phyloP scores from a whole-genome alignment of 2,797 vertebrate genomes.

The Myoxocephalus aenaeus region DNA sequence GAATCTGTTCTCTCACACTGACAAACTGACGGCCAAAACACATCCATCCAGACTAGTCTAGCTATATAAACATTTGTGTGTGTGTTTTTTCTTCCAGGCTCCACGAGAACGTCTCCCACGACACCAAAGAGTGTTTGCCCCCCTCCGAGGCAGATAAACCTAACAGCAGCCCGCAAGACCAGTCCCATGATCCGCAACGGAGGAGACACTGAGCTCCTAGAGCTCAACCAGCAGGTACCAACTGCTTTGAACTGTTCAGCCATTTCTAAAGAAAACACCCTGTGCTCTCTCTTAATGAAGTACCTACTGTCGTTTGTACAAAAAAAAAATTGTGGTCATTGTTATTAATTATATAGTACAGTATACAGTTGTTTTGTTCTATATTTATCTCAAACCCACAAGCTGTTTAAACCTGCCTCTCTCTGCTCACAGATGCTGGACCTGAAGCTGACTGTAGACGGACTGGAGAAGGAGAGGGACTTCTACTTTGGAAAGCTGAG shows the following conservation, averaged over 20 bases:
- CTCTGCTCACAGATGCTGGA: conserved; percentile 87
- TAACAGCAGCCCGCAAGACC: conserved; percentile 84
- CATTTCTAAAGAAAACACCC: background rate
- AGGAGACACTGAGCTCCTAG: conserved; percentile 89
- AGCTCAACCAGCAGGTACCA: conserved; percentile 94
- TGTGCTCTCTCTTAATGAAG: no score
- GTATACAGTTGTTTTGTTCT: background rate
- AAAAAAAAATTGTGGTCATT: no score
- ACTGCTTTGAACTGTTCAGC: background rate
- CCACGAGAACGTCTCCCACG: conserved; percentile 93
- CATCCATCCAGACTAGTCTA: background rate
- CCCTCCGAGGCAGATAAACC: conserved; percentile 83
- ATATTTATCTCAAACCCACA: background rate
- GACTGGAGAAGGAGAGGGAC: conserved; percentile 95
- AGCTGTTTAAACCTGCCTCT: conserved; percentile 4
- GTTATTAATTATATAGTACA: background rate
- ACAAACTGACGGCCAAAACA: background rate
- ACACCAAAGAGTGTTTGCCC: conserved; percentile 88
- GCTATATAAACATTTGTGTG: background rate
- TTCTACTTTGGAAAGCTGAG: conserved; percentile 98
- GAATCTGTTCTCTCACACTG: background rate
- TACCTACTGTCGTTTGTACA: background rate
- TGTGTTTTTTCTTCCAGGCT: conserved; percentile 77
- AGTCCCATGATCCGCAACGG: conserved; percentile 86
- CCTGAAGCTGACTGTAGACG: conserved; percentile 92